Evolutionary conservation across 2,113 vertebrate genomes (phyloP).

Genomic region (Morone chrysops): DNA sequence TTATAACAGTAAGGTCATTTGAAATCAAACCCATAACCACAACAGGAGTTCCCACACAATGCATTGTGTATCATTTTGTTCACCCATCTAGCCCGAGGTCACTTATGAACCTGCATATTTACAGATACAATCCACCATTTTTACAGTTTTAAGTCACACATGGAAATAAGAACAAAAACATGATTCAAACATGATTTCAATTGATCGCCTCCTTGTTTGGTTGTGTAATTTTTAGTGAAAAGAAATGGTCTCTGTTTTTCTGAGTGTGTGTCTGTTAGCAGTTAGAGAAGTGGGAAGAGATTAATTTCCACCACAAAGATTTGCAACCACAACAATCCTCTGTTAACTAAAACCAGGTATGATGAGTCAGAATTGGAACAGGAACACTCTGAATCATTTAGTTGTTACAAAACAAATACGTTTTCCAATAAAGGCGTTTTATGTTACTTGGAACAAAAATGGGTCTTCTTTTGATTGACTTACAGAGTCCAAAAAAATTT

Average conservation of each 20-base stretch:
- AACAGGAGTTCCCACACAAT: not conserved
- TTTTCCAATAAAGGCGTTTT: slow-evolving; percentile 23
- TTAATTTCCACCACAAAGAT: not conserved
- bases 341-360: slow-evolving; percentile 33
- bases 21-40: not conserved
- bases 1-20: not conserved
- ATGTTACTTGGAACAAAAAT: not conserved
- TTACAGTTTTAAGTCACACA: not conserved
- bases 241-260: not conserved
- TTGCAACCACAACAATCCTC: not conserved
- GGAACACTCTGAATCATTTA: slow-evolving; percentile 27
- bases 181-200: not conserved
- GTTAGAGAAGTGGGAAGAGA: not conserved
- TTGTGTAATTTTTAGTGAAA: not conserved
- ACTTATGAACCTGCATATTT: not conserved
- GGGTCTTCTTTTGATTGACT: not conserved
- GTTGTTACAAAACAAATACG: not conserved
- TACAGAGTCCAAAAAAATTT: too few relatives aligned
- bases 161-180: not conserved
- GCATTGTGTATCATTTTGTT: not conserved
- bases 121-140: not conserved
- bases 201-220: not conserved
- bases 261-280: not conserved
- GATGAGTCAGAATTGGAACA: slow-evolving; percentile 42
- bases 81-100: not conserved